Evolutionary conservation across 2,888 invertebrate species (phyloP).

Genomic region (Acanthopleura granulata): DNA sequence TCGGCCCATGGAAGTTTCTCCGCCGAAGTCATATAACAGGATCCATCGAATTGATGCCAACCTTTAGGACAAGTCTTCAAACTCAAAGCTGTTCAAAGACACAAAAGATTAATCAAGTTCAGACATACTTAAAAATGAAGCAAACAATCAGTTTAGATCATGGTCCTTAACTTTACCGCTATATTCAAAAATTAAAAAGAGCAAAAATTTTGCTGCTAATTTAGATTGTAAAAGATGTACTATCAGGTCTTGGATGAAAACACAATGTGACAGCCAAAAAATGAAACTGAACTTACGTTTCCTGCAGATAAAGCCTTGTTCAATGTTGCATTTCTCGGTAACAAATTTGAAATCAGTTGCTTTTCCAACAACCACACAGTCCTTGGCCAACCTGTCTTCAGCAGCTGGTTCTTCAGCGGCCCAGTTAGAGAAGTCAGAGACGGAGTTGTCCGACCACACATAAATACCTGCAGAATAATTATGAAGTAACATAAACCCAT

Average conservation of each 20-base stretch:
- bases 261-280: background rate
- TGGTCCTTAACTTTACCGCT: too few relatives aligned
- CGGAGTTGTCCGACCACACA: background rate
- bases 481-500: too few relatives aligned
- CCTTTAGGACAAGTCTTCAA: background rate
- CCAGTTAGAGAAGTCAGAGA: background rate
- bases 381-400: background rate
- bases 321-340: background rate
- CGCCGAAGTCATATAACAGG: background rate
- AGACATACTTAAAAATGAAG: background rate
- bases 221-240: too few relatives aligned
- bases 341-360: slow-evolving; percentile 1
- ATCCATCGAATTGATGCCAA: background rate
- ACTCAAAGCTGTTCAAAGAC: background rate
- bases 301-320: background rate
- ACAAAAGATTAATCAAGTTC: background rate
- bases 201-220: too few relatives aligned
- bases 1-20: background rate
- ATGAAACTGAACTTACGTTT: background rate
- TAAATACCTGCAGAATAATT: background rate
- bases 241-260: background rate
- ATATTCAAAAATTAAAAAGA: too few relatives aligned
- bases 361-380: slow-evolving; percentile 9
- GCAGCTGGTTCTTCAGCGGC: background rate
- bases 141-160: background rate